phyloP scores from a whole-genome alignment of 1,140 invertebrate species.

The Leptonema lineaticorne region DNA sequence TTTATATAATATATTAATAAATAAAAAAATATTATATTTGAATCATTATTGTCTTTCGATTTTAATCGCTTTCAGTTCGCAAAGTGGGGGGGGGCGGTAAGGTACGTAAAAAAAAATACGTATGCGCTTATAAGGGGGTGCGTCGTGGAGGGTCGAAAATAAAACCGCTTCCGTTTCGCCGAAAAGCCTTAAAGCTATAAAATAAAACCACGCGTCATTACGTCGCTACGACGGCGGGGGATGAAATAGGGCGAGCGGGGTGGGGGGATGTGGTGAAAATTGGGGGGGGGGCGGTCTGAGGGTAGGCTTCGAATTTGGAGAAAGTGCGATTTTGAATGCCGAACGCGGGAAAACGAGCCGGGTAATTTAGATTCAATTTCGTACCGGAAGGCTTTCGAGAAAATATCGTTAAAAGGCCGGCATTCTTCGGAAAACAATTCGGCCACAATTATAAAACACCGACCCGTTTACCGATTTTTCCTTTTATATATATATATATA shows the following conservation, averaged over 20 bases:
- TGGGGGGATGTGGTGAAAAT: too few species aligned
- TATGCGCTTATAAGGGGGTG: background rate
- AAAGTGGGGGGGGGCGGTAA: background rate
- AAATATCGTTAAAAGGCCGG: conserved; percentile 32
- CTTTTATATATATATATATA: background rate
- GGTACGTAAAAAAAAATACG: background rate
- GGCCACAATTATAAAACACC: conserved; percentile 19
- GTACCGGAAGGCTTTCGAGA: too few species aligned
- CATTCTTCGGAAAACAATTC: conserved; percentile 32
- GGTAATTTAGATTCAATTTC: conserved; percentile 41
- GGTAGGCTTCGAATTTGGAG: conserved; percentile 31
- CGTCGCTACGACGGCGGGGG: conserved; percentile 27
- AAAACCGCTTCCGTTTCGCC: background rate
- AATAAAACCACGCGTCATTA: conserved; percentile 43
- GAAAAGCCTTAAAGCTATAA: conserved; percentile 41
- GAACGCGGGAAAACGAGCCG: conserved; percentile 16
- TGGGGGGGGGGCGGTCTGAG: too few species aligned
- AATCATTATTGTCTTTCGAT: background rate
- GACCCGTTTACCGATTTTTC: background rate
- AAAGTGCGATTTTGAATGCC: conserved; percentile 31
- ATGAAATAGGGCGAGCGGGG: too few species aligned
- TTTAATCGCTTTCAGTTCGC: background rate
- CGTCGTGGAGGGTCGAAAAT: background rate
- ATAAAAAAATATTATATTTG: too few species aligned
- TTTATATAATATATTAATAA: too few species aligned